Conservation (phyloP, 2,888 invertebrate species). For the Marronus borbonicus region DNA sequence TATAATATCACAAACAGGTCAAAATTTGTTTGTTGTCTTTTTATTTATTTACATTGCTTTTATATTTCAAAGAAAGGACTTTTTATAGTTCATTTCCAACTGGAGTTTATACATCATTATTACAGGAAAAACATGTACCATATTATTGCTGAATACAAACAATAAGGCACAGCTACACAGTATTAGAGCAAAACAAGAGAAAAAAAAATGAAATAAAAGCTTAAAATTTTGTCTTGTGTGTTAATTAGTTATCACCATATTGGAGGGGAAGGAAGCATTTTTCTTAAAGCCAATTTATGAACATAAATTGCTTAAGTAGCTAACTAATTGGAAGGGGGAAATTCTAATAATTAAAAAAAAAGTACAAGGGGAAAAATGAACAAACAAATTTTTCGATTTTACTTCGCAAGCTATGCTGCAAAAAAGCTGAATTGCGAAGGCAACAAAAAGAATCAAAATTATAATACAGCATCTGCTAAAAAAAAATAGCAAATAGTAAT, state of each 20-base stretch:
- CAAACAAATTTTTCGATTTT: conserved; percentile 51
- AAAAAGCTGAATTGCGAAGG: conserved; percentile 9
- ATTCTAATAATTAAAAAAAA: not conserved
- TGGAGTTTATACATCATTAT: not conserved
- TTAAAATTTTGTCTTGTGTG: not conserved
- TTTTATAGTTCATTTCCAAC: not conserved
- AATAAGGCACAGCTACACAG: conserved; percentile 65
- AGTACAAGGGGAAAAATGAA: conserved; percentile 12
- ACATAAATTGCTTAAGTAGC: conserved; percentile 69
- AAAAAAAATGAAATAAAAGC: conserved; percentile 28
- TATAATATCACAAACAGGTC: conserved; percentile 50
- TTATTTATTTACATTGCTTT: conserved; percentile 7
- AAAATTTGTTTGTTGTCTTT: conserved; percentile 52
- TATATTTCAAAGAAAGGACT: not conserved
- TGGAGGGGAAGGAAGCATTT: conserved; percentile 16
- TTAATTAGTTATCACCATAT: not conserved
- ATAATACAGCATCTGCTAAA: not conserved
- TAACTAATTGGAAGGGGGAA: conserved; percentile 53
- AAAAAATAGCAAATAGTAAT: not conserved
- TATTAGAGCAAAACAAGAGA: conserved; percentile 46
- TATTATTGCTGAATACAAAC: conserved; percentile 60
- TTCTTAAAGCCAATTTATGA: conserved; percentile 69
- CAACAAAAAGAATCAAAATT: not conserved
- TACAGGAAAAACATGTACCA: conserved; percentile 61
- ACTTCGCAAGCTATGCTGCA: not conserved